Evolutionary conservation across 2,797 vertebrate genomes (phyloP).

Genomic region (Thunnus albacares): DNA sequence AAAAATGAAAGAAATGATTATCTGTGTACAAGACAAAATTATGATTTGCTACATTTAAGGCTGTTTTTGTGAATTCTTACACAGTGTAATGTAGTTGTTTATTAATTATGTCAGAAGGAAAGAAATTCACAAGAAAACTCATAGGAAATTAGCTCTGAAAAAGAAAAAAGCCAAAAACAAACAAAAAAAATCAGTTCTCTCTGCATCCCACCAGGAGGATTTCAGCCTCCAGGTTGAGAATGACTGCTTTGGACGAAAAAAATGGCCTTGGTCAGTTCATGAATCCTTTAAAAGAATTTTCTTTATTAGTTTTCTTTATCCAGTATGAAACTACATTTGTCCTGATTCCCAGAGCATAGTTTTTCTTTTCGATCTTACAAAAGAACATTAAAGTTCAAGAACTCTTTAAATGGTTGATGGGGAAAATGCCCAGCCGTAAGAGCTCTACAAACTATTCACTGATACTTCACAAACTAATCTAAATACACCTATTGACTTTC

Average conservation of each 20-base stretch:
- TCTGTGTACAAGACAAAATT: background rate
- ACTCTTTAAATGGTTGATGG: constrained; percentile 38
- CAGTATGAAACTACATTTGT: constrained; percentile 26
- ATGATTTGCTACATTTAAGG: background rate
- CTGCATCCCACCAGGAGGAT: background rate
- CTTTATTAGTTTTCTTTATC: constrained; percentile 41
- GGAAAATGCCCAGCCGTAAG: constrained; percentile 14
- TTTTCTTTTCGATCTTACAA: constrained; percentile 24
- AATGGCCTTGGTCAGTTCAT: background rate
- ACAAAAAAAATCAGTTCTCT: constrained; percentile 20
- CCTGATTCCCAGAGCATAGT: constrained; percentile 8
- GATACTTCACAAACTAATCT: constrained; percentile 47
- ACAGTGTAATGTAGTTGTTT: background rate
- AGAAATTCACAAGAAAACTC: constrained; percentile 23
- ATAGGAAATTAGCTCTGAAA: constrained; percentile 36
- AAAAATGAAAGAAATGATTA: background rate
- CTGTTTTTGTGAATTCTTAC: constrained; percentile 16
- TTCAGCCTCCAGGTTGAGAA: constrained; percentile 1
- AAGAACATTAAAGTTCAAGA: constrained; percentile 40
- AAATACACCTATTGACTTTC: constrained; percentile 65
- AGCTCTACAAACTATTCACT: constrained; percentile 27
- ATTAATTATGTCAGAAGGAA: constrained; percentile 26
- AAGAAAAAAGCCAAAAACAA: background rate
- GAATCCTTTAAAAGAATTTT: background rate
- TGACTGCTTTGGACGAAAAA: constrained; percentile 12